phyloP scores from a whole-genome alignment of 2,113 vertebrate species.

The Syngnathus floridae region DNA sequence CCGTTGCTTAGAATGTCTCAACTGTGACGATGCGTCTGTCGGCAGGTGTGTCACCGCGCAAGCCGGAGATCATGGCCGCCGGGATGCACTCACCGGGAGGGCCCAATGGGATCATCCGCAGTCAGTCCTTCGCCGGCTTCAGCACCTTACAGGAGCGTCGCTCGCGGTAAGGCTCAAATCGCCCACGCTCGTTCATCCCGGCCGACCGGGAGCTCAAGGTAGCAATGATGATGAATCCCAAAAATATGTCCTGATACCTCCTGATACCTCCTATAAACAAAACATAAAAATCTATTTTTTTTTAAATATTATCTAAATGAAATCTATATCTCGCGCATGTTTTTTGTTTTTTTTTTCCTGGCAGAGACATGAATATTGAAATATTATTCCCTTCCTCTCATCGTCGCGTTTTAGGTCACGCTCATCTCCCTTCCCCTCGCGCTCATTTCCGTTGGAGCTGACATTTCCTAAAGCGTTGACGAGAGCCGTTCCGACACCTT shows the following conservation, averaged over 20 bases:
- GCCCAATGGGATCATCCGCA: conserved; percentile 95
- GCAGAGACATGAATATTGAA: neutral
- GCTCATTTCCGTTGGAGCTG: neutral
- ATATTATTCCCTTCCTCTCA: neutral
- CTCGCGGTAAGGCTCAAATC: conserved; percentile 75
- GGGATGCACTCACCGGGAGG: conserved; percentile 91
- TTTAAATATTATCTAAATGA: too few species aligned
- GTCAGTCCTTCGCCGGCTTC: conserved; percentile 96
- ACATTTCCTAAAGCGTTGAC: conserved; percentile 1
- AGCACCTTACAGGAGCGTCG: conserved; percentile 91
- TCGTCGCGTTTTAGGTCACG: conserved; percentile 1
- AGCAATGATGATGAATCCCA: too few species aligned
- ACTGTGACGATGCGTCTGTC: conserved; percentile 19
- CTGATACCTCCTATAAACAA: too few species aligned
- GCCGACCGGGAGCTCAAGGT: too few species aligned
- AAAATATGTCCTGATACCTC: too few species aligned
- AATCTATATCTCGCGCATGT: too few species aligned
- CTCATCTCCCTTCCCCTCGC: neutral
- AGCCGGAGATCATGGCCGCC: conserved; percentile 93
- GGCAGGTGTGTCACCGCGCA: conserved; percentile 82
- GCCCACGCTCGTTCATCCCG: neutral
- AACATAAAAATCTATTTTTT: too few species aligned
- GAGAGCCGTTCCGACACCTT: neutral
- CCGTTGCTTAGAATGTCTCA: neutral
- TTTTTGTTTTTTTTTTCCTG: too few species aligned